Evolutionary conservation across 2,888 invertebrate species (phyloP).

Genomic region (Sylvicola fuscatus): DNA sequence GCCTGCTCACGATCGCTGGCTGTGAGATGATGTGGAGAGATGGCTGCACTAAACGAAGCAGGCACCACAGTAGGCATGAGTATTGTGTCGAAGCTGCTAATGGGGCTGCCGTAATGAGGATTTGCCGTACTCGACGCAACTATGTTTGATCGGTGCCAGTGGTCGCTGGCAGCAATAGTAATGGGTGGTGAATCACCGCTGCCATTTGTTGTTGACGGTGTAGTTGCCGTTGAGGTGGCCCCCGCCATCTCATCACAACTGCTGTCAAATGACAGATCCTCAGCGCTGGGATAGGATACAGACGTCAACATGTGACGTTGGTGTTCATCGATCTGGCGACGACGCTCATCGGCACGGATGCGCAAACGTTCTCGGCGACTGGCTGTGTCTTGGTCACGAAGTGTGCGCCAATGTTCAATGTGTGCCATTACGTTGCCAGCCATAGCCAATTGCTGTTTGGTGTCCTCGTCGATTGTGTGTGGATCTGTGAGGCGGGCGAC

Average conservation of each 20-base stretch:
- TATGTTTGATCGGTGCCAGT: neutral
- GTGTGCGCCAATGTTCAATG: conserved; percentile 47
- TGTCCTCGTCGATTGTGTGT: conserved; percentile 20
- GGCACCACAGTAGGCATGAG: conserved; percentile 21
- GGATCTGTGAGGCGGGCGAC: conserved; percentile 14
- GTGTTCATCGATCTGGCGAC: conserved; percentile 32
- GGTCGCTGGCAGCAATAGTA: no score
- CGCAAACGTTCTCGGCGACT: conserved; percentile 38
- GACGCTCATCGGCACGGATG: conserved; percentile 33
- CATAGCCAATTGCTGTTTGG: conserved; percentile 47
- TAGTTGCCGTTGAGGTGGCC: no score
- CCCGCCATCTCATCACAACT: conserved; percentile 17
- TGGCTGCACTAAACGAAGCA: conserved; percentile 1
- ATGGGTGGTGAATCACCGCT: neutral
- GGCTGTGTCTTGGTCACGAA: conserved; percentile 38
- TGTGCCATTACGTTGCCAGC: conserved; percentile 51
- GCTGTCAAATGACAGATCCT: conserved; percentile 35
- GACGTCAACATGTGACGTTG: conserved; percentile 34
- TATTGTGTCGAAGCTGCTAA: conserved; percentile 19
- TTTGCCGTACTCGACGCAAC: neutral
- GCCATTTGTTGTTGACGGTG: neutral
- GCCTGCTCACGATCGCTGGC: conserved; percentile 9
- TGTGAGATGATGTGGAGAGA: conserved; percentile 10
- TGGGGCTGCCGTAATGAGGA: conserved; percentile 6
- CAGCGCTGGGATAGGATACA: conserved; percentile 37